Percentiles rank a stretch among this genome's conserved stretches.
These are phyloP conservation scores for Sparidentex hasta DNA, from an alignment of 2,797 vertebrate species.

Conservation along the genomic window DNA sequence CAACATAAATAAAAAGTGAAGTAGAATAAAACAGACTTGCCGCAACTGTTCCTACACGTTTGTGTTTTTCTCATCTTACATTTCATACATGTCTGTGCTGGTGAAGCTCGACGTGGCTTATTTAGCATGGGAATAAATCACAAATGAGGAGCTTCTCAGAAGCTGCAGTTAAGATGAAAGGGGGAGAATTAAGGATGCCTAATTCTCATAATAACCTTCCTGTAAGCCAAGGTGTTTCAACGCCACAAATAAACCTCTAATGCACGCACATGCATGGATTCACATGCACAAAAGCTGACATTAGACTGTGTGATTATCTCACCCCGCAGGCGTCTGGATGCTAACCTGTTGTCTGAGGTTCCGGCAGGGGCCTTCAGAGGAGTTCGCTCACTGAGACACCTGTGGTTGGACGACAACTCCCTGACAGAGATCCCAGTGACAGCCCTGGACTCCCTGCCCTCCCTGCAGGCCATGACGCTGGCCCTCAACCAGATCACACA, in stretches of 20 bases:
- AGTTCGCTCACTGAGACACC: slow-evolving; percentile 91
- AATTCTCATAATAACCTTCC: slow-evolving; percentile 75
- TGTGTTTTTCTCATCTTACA: slow-evolving; percentile 61
- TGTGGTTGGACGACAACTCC: slow-evolving; percentile 96
- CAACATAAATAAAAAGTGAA: slow-evolving; percentile 39
- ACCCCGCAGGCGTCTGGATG: slow-evolving; percentile 92
- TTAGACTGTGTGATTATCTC: slow-evolving; percentile 61
- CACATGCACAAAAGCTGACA: slow-evolving; percentile 42
- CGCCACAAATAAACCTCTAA: slow-evolving; percentile 55
- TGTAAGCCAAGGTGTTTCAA: slow-evolving; percentile 60
- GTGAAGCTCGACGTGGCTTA: slow-evolving; percentile 71
- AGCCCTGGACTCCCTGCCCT: slow-evolving; percentile 91
- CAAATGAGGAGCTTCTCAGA: slow-evolving; percentile 60
- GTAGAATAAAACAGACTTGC: slow-evolving; percentile 39
- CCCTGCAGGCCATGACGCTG: slow-evolving; percentile 96
- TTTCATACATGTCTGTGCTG: slow-evolving; percentile 77
- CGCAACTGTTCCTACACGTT: slow-evolving; percentile 42
- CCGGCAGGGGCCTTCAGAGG: slow-evolving; percentile 91
- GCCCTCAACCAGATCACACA: slow-evolving; percentile 94
- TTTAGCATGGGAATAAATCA: slow-evolving; percentile 78
- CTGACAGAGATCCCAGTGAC: slow-evolving; percentile 92
- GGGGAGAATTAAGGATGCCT: slow-evolving; percentile 61
- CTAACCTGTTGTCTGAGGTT: slow-evolving; percentile 94
- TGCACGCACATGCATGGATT: slow-evolving; percentile 32
- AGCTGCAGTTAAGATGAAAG: slow-evolving; percentile 69